These are phyloP conservation scores for Diaphora mendica DNA, from an alignment of 2,888 invertebrate species.

Conservation along the genomic window DNA sequence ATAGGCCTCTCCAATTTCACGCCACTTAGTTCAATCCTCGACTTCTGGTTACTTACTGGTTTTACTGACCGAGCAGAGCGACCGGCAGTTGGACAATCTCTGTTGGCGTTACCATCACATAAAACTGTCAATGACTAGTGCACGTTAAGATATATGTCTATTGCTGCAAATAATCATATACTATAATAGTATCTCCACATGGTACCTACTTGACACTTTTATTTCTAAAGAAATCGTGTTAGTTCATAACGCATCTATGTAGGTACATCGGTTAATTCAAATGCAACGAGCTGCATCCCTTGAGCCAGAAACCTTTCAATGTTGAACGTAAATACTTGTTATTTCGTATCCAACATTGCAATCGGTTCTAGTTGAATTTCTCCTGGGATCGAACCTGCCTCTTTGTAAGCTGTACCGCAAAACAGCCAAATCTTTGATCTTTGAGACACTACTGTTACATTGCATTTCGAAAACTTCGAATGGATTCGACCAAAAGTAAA, in stretches of 20 bases:
- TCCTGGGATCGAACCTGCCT: conserved; percentile 44
- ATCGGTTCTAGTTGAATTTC: conserved; percentile 40
- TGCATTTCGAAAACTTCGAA: conserved; percentile 22
- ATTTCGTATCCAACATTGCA: conserved; percentile 35
- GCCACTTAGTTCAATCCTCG: too few species aligned
- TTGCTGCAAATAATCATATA: too few species aligned
- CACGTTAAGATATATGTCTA: too few species aligned
- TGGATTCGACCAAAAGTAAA: neutral
- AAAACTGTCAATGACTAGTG: too few species aligned
- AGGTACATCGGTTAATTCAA: conserved; percentile 16
- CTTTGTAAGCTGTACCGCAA: conserved; percentile 44
- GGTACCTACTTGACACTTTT: too few species aligned
- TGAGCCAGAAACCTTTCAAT: conserved; percentile 37
- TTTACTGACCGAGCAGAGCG: too few species aligned
- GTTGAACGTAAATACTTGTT: conserved; percentile 34
- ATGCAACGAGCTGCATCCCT: conserved; percentile 31
- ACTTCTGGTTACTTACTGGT: too few species aligned
- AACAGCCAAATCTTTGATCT: conserved; percentile 37
- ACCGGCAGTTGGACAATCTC: too few species aligned
- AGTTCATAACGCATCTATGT: neutral
- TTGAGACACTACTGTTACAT: conserved; percentile 33
- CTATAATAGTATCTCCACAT: too few species aligned
- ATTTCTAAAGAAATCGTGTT: too few species aligned
- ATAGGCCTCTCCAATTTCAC: too few species aligned
- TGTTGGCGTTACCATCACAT: too few species aligned